These are phyloP conservation scores for Spilogale gracilis DNA, from an alignment of 2,113 vertebrate species.

Conservation along the genomic window DNA sequence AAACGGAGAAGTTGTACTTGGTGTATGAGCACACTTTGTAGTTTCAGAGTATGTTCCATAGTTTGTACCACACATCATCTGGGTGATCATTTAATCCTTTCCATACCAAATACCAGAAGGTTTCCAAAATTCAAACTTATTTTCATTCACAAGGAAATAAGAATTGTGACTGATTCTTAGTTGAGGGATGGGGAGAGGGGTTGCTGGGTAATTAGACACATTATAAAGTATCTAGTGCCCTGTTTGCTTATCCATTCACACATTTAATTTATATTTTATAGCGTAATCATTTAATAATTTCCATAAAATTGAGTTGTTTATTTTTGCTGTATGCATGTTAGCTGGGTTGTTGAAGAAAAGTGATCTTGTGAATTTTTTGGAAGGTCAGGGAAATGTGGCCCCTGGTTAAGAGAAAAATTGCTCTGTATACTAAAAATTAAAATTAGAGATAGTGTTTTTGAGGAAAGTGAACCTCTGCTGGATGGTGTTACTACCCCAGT, in stretches of 20 bases:
- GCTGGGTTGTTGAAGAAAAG: not conserved
- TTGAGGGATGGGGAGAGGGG: not conserved
- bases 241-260: constrained; percentile 3
- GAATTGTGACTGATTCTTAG: not conserved
- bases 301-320: not conserved
- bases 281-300: not conserved
- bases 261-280: constrained; percentile 7
- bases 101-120: not conserved
- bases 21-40: not conserved
- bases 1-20: not conserved
- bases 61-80: not conserved
- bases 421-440: not conserved
- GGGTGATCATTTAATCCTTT: not conserved
- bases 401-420: not conserved
- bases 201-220: not conserved
- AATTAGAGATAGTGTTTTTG: constrained; percentile 1
- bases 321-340: constrained; percentile 8
- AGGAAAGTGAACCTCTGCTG: constrained; percentile 26
- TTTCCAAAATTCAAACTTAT: constrained; percentile 20
- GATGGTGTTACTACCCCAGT: not conserved
- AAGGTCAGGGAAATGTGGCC: not conserved
- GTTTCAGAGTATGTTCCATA: not conserved
- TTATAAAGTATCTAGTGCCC: not conserved
- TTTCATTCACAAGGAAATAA: constrained; percentile 33
- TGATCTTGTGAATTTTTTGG: constrained; percentile 26